These are phyloP conservation scores for Melanotaenia maccullochi DNA, from an alignment of 2,797 vertebrate species.

Conservation along the genomic window DNA sequence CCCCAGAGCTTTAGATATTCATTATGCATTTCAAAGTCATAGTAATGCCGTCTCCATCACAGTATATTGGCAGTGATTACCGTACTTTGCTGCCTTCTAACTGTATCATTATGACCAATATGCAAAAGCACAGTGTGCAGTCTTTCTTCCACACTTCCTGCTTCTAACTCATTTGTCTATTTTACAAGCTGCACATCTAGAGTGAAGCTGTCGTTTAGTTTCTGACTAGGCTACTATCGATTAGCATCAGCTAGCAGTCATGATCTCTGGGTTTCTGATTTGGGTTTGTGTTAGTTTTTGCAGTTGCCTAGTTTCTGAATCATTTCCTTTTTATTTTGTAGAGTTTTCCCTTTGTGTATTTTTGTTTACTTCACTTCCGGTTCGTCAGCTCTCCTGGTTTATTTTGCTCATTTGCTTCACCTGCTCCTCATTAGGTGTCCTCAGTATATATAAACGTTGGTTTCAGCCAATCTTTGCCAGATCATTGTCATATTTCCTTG, in stretches of 20 bases:
- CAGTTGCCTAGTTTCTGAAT: too few relatives aligned
- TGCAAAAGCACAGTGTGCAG: slow-evolving; percentile 1
- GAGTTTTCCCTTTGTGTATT: too few relatives aligned
- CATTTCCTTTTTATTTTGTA: too few relatives aligned
- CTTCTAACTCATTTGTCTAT: slow-evolving; percentile 4
- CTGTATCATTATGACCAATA: slow-evolving; percentile 45
- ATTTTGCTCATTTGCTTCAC: too few relatives aligned
- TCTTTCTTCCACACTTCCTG: slow-evolving; percentile 7
- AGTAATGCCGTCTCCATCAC: slow-evolving; percentile 40
- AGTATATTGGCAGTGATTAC: slow-evolving; percentile 49
- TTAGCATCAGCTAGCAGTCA: slow-evolving; percentile 4
- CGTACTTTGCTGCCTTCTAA: slow-evolving; percentile 52
- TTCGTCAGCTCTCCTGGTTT: too few relatives aligned
- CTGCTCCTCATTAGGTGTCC: too few relatives aligned
- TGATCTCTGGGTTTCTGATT: too few relatives aligned
- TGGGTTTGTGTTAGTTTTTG: too few relatives aligned
- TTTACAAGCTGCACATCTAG: slow-evolving; percentile 38
- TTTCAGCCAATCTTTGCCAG: too few relatives aligned
- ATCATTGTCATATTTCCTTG: too few relatives aligned
- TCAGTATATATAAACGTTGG: too few relatives aligned
- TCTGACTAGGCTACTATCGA: slow-evolving; percentile 19
- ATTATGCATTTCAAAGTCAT: slow-evolving; percentile 41
- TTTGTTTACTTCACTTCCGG: too few relatives aligned
- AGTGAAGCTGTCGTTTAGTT: slow-evolving; percentile 34
- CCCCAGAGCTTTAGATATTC: slow-evolving; percentile 52